Conservation (phyloP, 2,797 vertebrate genomes). For the Syngnathus acus region DNA sequence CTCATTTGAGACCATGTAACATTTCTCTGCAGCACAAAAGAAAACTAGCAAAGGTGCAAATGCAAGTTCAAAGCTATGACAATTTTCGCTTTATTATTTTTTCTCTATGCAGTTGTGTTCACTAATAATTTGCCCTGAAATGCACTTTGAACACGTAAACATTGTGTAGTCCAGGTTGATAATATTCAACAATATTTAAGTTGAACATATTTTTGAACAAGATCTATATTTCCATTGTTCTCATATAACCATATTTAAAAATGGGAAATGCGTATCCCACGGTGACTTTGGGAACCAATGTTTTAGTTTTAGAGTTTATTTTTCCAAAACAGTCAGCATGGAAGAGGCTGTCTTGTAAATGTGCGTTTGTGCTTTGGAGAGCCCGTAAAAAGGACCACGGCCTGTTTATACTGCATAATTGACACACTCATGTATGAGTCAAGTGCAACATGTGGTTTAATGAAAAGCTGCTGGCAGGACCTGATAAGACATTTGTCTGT, state of each 20-base stretch:
- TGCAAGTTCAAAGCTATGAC: background rate
- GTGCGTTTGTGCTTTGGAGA: background rate
- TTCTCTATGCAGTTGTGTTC: background rate
- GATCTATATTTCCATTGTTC: background rate
- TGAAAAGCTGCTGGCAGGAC: background rate
- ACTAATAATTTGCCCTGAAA: background rate
- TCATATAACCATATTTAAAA: background rate
- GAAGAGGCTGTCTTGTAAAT: background rate
- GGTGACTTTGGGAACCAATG: background rate
- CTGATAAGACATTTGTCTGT: background rate
- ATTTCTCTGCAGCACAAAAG: background rate
- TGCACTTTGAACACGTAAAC: background rate
- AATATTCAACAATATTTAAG: too few species aligned
- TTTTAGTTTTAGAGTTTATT: background rate
- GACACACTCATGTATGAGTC: background rate
- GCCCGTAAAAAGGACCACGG: too few species aligned
- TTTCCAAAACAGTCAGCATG: background rate
- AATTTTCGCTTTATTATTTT: background rate
- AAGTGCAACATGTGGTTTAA: slow-evolving; percentile 6
- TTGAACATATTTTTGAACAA: too few species aligned
- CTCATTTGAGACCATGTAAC: background rate
- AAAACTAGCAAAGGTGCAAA: background rate
- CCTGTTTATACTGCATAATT: background rate
- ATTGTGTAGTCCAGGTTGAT: too few species aligned
- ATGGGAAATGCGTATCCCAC: background rate